These are phyloP conservation scores for Physeter macrocephalus DNA, from an alignment of 2,113 vertebrate species.

Conservation along the genomic window DNA sequence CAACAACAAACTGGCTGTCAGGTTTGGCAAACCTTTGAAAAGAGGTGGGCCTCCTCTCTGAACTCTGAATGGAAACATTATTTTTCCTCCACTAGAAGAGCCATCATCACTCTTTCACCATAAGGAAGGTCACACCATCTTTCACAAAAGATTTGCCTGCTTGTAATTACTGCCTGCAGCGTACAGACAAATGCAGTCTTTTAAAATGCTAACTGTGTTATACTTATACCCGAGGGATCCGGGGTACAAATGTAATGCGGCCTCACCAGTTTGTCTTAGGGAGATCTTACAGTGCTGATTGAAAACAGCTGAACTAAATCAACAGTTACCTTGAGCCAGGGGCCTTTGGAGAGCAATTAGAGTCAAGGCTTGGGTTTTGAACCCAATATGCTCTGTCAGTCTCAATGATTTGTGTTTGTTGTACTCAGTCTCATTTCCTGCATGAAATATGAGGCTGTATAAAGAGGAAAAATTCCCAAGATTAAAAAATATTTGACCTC, in stretches of 20 bases:
- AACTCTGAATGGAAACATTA: constrained; percentile 80
- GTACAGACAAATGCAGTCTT: constrained; percentile 81
- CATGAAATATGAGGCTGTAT: constrained; percentile 85
- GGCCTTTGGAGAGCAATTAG: constrained; percentile 90
- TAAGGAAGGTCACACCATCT: constrained; percentile 77
- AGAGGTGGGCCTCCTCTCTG: constrained; percentile 38
- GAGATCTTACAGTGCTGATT: constrained; percentile 85
- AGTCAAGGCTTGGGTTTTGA: constrained; percentile 87
- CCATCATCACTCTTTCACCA: constrained; percentile 79
- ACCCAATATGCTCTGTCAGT: constrained; percentile 88
- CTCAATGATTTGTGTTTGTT: constrained; percentile 89
- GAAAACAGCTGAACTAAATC: constrained; percentile 92
- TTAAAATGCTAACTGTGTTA: constrained; percentile 86
- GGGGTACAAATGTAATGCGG: constrained; percentile 81
- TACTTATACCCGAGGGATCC: constrained; percentile 80
- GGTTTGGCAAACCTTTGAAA: constrained; percentile 49
- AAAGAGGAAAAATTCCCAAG: constrained; percentile 87
- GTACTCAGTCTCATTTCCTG: constrained; percentile 89
- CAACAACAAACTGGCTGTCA: constrained; percentile 57
- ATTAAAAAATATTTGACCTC: constrained; percentile 91
- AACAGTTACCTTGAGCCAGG: constrained; percentile 91
- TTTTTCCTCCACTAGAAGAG: constrained; percentile 77
- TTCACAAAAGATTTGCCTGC: constrained; percentile 81
- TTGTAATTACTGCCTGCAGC: constrained; percentile 80
- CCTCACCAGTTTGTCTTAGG: constrained; percentile 87